Conservation (phyloP, 2,113 vertebrate species). For the Tychaedon coryphoeus region DNA sequence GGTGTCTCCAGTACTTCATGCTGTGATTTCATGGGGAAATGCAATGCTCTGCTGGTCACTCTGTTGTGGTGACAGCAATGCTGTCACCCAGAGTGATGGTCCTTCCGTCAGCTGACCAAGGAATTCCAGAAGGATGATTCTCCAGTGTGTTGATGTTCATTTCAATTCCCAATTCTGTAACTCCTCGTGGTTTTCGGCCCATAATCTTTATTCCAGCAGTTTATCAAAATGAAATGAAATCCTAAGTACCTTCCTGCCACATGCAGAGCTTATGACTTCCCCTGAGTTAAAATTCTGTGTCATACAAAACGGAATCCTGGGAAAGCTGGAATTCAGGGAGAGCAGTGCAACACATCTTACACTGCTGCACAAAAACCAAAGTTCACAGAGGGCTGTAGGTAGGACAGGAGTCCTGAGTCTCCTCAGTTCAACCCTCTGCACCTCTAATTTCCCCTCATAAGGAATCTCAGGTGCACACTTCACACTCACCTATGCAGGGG, state of each 20-base stretch:
- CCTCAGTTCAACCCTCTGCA: background rate
- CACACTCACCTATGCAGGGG: background rate
- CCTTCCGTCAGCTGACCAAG: background rate
- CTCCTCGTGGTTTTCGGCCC: rapidly evolving
- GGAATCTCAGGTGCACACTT: background rate
- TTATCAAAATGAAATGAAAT: slow-evolving; percentile 20
- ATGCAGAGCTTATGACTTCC: background rate
- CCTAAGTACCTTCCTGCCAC: background rate
- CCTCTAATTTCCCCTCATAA: rapidly evolving
- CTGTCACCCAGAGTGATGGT: background rate
- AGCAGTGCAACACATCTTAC: background rate
- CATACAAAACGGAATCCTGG: background rate
- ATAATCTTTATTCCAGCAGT: background rate
- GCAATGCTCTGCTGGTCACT: background rate
- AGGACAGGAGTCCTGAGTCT: background rate
- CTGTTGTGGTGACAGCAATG: background rate
- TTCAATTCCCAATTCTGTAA: background rate
- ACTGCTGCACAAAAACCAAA: background rate
- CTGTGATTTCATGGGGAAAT: background rate
- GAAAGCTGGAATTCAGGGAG: background rate
- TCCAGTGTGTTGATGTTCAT: background rate
- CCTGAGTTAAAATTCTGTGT: background rate
- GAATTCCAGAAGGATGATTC: background rate
- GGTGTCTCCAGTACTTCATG: background rate
- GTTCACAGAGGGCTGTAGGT: rapidly evolving